These are phyloP conservation scores for Sula dactylatra DNA, from an alignment of 2,113 vertebrate genomes.

Conservation along the genomic window DNA sequence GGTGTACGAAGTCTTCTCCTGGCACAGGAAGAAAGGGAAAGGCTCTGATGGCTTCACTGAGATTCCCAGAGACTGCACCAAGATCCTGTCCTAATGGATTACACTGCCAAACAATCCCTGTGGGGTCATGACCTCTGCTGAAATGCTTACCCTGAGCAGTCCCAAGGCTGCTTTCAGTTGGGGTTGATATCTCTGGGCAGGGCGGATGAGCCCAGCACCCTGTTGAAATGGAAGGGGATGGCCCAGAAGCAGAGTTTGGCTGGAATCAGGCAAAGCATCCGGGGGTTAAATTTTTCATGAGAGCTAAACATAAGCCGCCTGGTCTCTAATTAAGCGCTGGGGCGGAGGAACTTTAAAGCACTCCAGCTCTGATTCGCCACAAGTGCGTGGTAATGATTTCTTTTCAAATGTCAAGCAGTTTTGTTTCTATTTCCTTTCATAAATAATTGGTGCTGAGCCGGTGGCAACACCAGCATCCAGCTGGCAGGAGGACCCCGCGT, in stretches of 20 bases:
- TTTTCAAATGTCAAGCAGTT: constrained; percentile 79
- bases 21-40: not conserved
- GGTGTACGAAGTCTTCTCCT: rapidly evolving
- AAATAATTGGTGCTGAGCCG: constrained; percentile 62
- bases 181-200: not conserved
- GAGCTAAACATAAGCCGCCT: constrained; percentile 23
- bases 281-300: constrained; percentile 47
- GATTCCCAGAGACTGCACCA: too few relatives aligned
- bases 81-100: not conserved
- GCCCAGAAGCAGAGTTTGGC: not conserved
- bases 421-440: constrained; percentile 66
- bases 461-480: constrained; percentile 41
- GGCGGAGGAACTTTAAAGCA: constrained; percentile 53
- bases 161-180: not conserved
- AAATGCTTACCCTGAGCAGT: not conserved
- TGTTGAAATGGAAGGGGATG: not conserved
- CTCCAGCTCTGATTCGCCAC: constrained; percentile 74
- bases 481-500: not conserved
- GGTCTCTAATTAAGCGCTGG: constrained; percentile 51
- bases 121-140: not conserved
- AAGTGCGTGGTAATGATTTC: constrained; percentile 75
- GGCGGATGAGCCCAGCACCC: not conserved
- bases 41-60: not conserved
- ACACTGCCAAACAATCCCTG: not conserved
- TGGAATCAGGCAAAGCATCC: not conserved